Evolutionary conservation across 2,888 invertebrate genomes (phyloP).

Genomic region (Parnassius orleans): DNA sequence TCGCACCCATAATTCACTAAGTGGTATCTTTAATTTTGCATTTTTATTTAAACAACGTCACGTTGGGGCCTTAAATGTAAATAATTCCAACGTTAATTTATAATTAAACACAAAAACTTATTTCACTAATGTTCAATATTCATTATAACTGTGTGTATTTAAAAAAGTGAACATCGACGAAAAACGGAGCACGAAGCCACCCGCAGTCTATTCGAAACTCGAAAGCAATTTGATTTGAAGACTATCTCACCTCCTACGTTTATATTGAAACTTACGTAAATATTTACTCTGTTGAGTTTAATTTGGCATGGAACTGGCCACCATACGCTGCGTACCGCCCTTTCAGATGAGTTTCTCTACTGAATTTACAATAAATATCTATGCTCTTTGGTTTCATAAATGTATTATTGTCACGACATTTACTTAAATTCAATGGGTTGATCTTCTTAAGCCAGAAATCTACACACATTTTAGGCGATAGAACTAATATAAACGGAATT

Average conservation of each 20-base stretch:
- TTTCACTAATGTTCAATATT: slow-evolving; percentile 3
- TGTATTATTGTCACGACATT: not conserved
- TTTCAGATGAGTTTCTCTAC: slow-evolving; percentile 37
- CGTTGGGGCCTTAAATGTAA: not conserved
- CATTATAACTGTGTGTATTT: slow-evolving; percentile 1
- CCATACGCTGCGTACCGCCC: slow-evolving; percentile 50
- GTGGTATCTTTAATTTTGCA: too few relatives aligned
- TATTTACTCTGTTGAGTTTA: slow-evolving; percentile 78
- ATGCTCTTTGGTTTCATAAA: too few relatives aligned
- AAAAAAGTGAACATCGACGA: slow-evolving; percentile 31
- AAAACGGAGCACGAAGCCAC: slow-evolving; percentile 64
- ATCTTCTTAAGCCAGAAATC: too few relatives aligned
- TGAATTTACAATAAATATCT: slow-evolving; percentile 19
- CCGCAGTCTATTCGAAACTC: slow-evolving; percentile 71
- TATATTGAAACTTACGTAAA: slow-evolving; percentile 79
- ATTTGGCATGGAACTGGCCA: slow-evolving; percentile 73
- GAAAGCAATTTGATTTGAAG: slow-evolving; percentile 76
- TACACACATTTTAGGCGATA: too few relatives aligned
- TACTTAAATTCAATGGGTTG: too few relatives aligned
- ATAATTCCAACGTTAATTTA: slow-evolving; percentile 5
- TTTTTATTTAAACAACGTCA: too few relatives aligned
- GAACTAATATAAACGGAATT: too few relatives aligned
- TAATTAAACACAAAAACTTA: slow-evolving; percentile 11
- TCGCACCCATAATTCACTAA: too few relatives aligned
- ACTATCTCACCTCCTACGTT: slow-evolving; percentile 77